These are phyloP conservation scores for Acanthiza pusilla DNA, from an alignment of 2,797 vertebrate species.

Conservation along the genomic window DNA sequence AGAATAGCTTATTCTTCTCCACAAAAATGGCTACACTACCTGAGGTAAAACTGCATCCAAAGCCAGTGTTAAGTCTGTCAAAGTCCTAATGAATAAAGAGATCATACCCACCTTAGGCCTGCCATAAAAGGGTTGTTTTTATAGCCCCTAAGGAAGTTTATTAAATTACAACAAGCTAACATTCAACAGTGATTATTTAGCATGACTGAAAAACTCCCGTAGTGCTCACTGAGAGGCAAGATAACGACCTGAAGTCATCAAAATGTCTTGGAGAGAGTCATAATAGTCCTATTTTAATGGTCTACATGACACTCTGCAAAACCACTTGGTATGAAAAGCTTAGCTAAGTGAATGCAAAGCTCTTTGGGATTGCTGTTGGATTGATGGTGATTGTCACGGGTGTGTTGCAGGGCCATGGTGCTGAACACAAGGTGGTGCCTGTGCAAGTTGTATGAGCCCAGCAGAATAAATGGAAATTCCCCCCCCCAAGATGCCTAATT, in stretches of 20 bases:
- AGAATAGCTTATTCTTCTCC: neutral
- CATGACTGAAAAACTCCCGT: neutral
- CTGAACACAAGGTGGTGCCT: neutral
- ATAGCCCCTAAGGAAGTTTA: neutral
- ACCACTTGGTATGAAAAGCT: neutral
- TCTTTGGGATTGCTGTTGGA: neutral
- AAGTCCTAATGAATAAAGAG: neutral
- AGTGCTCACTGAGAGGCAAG: neutral
- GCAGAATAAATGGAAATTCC: neutral
- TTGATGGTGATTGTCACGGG: neutral
- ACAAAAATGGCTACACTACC: neutral
- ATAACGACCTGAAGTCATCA: neutral
- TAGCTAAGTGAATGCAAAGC: neutral
- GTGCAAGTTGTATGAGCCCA: accelerated
- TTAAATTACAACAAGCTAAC: neutral
- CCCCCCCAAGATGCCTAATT: neutral
- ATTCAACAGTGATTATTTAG: neutral
- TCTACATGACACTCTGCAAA: neutral
- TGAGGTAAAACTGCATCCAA: neutral
- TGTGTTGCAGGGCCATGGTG: neutral
- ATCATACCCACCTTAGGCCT: neutral
- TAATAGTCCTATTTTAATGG: neutral
- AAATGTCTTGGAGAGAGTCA: neutral
- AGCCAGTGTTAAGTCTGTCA: neutral
- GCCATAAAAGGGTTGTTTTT: neutral